These are phyloP conservation scores for Tupiocoris notatus DNA, from an alignment of 2,888 invertebrate species.

Conservation along the genomic window DNA sequence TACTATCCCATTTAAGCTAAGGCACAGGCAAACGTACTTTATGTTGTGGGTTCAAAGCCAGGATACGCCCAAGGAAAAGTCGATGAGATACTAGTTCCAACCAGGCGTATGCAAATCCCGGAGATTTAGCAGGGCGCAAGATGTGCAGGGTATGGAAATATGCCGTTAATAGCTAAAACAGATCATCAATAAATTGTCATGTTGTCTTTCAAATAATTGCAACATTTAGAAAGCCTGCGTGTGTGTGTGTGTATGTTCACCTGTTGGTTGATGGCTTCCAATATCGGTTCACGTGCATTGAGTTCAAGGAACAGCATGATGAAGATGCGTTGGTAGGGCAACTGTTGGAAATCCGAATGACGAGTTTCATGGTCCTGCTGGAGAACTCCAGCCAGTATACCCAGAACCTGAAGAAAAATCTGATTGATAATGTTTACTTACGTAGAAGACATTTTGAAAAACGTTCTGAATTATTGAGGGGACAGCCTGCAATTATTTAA, in stretches of 20 bases:
- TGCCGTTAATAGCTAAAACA: slow-evolving; percentile 75
- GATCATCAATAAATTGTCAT: no score
- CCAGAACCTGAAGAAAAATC: slow-evolving; percentile 61
- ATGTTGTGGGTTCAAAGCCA: slow-evolving; percentile 87
- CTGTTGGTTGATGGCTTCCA: slow-evolving; percentile 93
- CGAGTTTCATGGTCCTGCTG: slow-evolving; percentile 94
- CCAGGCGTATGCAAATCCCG: slow-evolving; percentile 98
- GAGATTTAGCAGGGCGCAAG: slow-evolving; percentile 86
- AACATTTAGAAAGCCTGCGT: no score
- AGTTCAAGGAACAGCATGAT: slow-evolving; percentile 95
- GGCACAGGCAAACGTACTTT: slow-evolving; percentile 60
- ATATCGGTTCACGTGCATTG: slow-evolving; percentile 86
- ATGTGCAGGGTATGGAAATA: slow-evolving; percentile 95
- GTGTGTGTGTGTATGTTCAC: no score
- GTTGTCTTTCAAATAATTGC: no score
- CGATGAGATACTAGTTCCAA: slow-evolving; percentile 95
- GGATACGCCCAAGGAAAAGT: slow-evolving; percentile 89
- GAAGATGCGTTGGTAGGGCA: slow-evolving; percentile 96
- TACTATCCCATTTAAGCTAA: no score
- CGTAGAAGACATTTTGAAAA: no score
- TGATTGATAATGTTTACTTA: background rate
- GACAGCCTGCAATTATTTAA: no score
- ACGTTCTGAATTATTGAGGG: no score
- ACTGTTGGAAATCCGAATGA: slow-evolving; percentile 86
- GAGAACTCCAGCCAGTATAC: slow-evolving; percentile 92